Evolutionary conservation across 1,140 invertebrate genomes (phyloP).

Genomic region (Drosophila saltans): DNA sequence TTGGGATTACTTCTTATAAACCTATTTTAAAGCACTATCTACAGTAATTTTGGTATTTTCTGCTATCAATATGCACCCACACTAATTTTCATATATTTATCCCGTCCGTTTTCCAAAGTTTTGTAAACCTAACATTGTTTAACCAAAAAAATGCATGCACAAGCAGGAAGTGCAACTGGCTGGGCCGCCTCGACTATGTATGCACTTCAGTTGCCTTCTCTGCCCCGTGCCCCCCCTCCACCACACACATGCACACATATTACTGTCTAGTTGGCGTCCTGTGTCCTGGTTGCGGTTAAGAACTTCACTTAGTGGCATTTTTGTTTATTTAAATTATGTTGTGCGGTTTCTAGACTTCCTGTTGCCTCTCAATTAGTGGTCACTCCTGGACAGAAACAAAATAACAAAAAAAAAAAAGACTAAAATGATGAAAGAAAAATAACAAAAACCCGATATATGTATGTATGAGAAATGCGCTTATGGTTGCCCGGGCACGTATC

Average conservation of each 20-base stretch:
- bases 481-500: constrained; percentile 24
- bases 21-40: neutral
- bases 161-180: constrained; percentile 4
- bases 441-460: constrained; percentile 29
- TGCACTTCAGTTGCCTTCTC: neutral
- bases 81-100: neutral
- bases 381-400: constrained; percentile 51
- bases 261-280: constrained; percentile 62
- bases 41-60: neutral
- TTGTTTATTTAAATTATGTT: constrained; percentile 81
- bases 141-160: neutral
- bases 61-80: neutral
- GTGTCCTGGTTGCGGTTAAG: constrained; percentile 74
- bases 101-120: neutral
- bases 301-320: constrained; percentile 78
- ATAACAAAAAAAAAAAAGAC: constrained; percentile 18
- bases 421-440: constrained; percentile 14
- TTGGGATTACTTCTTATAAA: neutral
- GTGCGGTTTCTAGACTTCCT: constrained; percentile 77
- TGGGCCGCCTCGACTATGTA: neutral
- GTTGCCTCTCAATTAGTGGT: constrained; percentile 78
- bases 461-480: constrained; percentile 22
- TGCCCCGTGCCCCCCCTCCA: neutral
- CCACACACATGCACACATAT: neutral
- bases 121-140: constrained; percentile 1